Evolutionary conservation across 2,113 vertebrate genomes (phyloP), one percentile per base, ranked within the genome.

Genomic region (Entosphenus tridentatus): DNA sequence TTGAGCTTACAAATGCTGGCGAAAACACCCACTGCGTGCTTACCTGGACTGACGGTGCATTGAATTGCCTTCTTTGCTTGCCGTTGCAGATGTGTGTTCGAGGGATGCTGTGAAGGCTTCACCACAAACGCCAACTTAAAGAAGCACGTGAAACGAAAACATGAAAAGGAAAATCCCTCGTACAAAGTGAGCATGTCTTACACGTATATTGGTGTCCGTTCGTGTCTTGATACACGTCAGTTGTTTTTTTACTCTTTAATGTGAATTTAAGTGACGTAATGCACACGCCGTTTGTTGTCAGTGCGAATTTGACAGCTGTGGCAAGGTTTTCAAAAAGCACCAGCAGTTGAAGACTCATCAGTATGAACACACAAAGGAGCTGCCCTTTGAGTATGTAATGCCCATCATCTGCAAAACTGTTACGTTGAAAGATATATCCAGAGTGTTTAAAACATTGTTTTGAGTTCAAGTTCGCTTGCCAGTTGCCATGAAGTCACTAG

Each of bases 311-410:
- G 75, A 81, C 70, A 84, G 80, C 17, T 97, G 91, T 75, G 73
- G 72, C 57, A 79, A 83, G 71, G 73, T 79, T 59, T 97, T 96
- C 75, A 83, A 67, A 74, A 95, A 97, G 71, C 86, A 83, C 72
- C 85, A 83, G 57, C 86, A 87, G 70, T 83, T 96, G 68, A 88
- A 82, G 74, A 72, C 77, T 57, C 93, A 96, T 72, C 79, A 77
- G 56, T 82, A 75, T 78, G 80, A 83, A 62, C 90, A 96, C 69
- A 80, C 78, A 56, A 77, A 76, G 1, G 71, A 80, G 17, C 77
- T 78, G 1, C 78, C 78, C 1, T 96, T 87, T 79, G 82, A 76
- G 91, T 96, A 74, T 70, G 88, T 83, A 72, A 68, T 74, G 59
- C 55, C 12, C 5, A 1, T n/a, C 7, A 1, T n/a, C 11, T 9